phyloP scores from a whole-genome alignment of 1,140 invertebrate genomes.

The Drosophila santomea region DNA sequence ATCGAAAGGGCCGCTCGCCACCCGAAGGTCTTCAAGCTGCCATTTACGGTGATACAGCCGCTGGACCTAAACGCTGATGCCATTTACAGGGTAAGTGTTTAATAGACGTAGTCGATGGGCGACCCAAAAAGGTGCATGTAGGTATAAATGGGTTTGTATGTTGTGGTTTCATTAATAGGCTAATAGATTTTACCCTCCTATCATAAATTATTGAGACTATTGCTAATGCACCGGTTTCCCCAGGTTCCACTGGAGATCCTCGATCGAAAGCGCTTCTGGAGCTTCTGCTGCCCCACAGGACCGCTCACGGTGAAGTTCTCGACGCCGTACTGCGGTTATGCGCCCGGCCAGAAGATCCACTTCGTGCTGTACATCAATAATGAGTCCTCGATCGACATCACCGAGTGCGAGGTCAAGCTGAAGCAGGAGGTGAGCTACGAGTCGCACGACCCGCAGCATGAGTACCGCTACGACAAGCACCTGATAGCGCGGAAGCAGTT shows the following conservation, averaged over 20 bases:
- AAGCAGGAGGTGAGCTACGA: conserved; percentile 85
- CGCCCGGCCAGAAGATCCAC: conserved; percentile 80
- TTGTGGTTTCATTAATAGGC: too few relatives aligned
- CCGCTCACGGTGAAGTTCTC: conserved; percentile 81
- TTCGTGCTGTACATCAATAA: conserved; percentile 83
- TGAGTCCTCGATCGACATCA: conserved; percentile 86
- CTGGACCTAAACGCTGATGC: conserved; percentile 89
- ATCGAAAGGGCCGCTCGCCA: conserved; percentile 91
- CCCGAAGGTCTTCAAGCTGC: conserved; percentile 89
- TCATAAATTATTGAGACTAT: background rate
- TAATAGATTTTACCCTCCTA: too few relatives aligned
- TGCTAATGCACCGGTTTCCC: conserved; percentile 1
- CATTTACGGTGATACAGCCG: conserved; percentile 90
- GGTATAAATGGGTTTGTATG: too few relatives aligned
- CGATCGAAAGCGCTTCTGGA: conserved; percentile 85
- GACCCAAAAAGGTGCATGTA: too few relatives aligned
- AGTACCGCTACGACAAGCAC: conserved; percentile 87
- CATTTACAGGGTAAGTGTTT: conserved; percentile 70
- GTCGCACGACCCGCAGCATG: conserved; percentile 86
- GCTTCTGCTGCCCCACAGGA: conserved; percentile 81
- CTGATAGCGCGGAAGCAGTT: conserved; percentile 86
- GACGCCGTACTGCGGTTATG: conserved; percentile 83
- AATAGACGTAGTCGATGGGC: background rate
- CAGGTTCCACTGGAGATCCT: conserved; percentile 86
- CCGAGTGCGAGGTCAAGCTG: conserved; percentile 85